Evolutionary conservation across 2,888 invertebrate species (phyloP), one percentile per base, ranked within the genome.

Genomic region (Ganaspis brasiliensis): DNA sequence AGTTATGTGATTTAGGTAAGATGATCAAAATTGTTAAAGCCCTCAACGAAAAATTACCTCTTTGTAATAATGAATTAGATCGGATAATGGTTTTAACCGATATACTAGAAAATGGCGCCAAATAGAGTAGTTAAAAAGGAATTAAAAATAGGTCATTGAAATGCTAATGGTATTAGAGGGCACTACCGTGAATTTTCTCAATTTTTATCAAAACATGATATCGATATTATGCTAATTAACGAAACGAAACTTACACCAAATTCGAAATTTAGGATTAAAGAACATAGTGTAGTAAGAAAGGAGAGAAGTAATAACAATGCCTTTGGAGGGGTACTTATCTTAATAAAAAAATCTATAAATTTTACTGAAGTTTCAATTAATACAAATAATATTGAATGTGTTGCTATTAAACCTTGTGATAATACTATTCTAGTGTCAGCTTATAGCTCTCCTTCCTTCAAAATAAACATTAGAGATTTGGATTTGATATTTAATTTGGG

Each of bases 171-270:
- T 0, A 16, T 82, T n/a, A 55, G 16, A 1, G 12, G 55, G n/a
- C 80, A 79, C 67, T 52, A 24, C 35, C 16, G 21, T 0, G 75
- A 82, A 70, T 10, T 80, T 6, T 56, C 37, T 19, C 21, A 81
- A 12, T 81, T 82, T 37, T 26, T 82, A 2, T 4, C 12, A 16
- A 37, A 40, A 21, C 45, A 79, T 37, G 70, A 82, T 1, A 57
- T 79, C 72, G 79, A 81, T 72, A 76, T 81, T n/a, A 73, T 81
- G 61, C 6, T 76, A 37, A 31, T 81, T 14, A 81, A 81, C 61
- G 79, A 79, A 77, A 75, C 75, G 2, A 78, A 74, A 75, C 9
- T 72, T 3, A 16, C 16, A 21, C 26, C 57, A n/a, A 56, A 61
- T 49, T 14, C 14, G 35, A 56, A 72, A 40, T 59, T 74, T n/a